Evolutionary conservation across 2,888 invertebrate species (phyloP).

Genomic region (Stenodera caucasica): DNA sequence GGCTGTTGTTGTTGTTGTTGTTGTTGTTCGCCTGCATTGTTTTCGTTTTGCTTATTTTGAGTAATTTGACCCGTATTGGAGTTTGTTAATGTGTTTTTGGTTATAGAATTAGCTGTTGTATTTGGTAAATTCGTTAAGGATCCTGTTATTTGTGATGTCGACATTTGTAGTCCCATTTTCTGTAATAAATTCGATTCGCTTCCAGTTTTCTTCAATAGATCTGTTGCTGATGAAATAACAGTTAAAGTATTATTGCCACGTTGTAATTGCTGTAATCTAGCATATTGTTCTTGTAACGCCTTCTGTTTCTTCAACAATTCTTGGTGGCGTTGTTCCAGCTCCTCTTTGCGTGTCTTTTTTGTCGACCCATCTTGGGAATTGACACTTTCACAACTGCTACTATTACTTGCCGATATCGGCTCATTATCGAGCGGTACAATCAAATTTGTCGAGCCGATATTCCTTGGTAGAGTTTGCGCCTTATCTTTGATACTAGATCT

Average conservation of each 20-base stretch:
- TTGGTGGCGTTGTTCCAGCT: constrained; percentile 84
- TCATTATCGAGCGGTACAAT: constrained; percentile 43
- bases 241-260: constrained; percentile 70
- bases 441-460: constrained; percentile 52
- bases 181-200: constrained; percentile 84
- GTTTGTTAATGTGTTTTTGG: constrained; percentile 41
- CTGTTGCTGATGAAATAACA: constrained; percentile 65
- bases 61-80: constrained; percentile 27
- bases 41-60: constrained; percentile 19
- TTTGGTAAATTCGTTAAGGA: constrained; percentile 66
- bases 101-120: constrained; percentile 42
- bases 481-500: constrained; percentile 54
- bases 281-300: constrained; percentile 88
- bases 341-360: constrained; percentile 67
- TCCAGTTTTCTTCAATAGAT: constrained; percentile 79
- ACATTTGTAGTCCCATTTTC: constrained; percentile 75
- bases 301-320: constrained; percentile 86
- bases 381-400: constrained; percentile 75
- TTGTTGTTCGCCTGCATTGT: constrained; percentile 38
- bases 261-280: constrained; percentile 84
- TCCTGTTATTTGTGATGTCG: constrained; percentile 61
- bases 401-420: constrained; percentile 63
- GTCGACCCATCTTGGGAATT: constrained; percentile 74
- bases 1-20: constrained; percentile 20
- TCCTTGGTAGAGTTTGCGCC: constrained; percentile 54